phyloP scores from a whole-genome alignment of 2,113 vertebrate species.

The Chlamydotis undulata region DNA sequence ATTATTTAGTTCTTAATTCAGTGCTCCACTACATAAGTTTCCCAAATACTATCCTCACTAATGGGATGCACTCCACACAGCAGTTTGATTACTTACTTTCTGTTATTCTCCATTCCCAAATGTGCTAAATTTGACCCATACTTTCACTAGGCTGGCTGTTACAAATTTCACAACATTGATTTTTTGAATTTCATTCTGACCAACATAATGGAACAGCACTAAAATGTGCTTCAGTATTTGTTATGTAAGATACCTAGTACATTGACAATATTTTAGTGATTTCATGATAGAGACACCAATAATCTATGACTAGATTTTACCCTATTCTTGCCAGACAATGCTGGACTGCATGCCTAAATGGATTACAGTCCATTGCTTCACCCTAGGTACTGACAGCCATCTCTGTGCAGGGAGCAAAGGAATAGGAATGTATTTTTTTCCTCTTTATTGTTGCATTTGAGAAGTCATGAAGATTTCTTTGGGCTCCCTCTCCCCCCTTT shows the following conservation, averaged over 20 bases:
- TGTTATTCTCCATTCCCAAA: neutral
- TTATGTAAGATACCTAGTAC: neutral
- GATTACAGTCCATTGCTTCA: neutral
- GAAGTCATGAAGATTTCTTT: neutral
- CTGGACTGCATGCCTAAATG: neutral
- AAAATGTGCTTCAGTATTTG: neutral
- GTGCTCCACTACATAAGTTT: neutral
- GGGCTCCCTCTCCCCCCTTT: accelerated
- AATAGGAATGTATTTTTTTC: neutral
- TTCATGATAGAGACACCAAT: neutral
- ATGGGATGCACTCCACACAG: neutral
- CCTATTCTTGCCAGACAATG: neutral
- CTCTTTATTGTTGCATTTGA: neutral
- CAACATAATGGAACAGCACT: neutral
- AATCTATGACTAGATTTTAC: neutral
- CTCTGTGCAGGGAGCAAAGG: neutral
- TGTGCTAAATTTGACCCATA: neutral
- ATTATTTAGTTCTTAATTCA: neutral
- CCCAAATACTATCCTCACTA: neutral
- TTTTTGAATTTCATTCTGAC: neutral
- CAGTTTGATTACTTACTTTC: neutral
- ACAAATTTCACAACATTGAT: neutral
- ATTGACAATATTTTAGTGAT: neutral
- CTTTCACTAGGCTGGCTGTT: neutral
- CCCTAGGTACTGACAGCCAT: neutral